Conservation (phyloP, 2,113 vertebrate species). For the Lepus timidus region DNA sequence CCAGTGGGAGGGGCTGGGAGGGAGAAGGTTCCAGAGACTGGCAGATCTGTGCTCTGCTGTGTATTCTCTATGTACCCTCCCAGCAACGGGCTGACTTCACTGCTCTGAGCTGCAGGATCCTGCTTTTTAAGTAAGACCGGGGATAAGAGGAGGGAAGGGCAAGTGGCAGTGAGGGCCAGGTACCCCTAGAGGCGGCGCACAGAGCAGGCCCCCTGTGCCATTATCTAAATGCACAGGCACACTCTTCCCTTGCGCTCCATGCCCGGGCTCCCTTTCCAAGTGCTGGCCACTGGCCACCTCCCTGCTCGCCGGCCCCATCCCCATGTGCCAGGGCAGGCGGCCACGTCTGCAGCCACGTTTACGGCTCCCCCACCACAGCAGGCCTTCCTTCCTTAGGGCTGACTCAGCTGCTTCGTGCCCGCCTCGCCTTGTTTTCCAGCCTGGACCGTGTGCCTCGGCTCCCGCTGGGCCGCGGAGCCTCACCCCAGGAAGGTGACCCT, state of each 20-base stretch:
- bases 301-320: neutral
- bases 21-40: neutral
- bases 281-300: neutral
- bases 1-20: neutral
- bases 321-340: neutral
- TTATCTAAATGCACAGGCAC: neutral
- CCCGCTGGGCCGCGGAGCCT: neutral
- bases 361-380: neutral
- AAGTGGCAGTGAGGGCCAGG: neutral
- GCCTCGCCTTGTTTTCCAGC: neutral
- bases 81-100: neutral
- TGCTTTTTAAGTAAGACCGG: neutral
- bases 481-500: neutral
- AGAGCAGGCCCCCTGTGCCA: neutral
- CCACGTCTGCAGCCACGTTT: neutral
- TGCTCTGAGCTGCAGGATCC: neutral
- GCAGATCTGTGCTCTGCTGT: neutral
- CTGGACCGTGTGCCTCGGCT: neutral
- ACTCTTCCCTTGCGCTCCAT: neutral
- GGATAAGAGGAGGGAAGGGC: neutral
- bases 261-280: neutral
- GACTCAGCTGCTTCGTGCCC: constrained; percentile 43
- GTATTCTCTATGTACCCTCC: neutral
- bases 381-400: neutral
- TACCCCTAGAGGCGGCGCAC: no score